Evolutionary conservation across 2,888 invertebrate species (phyloP).

Genomic region (Argyresthia goedartella): DNA sequence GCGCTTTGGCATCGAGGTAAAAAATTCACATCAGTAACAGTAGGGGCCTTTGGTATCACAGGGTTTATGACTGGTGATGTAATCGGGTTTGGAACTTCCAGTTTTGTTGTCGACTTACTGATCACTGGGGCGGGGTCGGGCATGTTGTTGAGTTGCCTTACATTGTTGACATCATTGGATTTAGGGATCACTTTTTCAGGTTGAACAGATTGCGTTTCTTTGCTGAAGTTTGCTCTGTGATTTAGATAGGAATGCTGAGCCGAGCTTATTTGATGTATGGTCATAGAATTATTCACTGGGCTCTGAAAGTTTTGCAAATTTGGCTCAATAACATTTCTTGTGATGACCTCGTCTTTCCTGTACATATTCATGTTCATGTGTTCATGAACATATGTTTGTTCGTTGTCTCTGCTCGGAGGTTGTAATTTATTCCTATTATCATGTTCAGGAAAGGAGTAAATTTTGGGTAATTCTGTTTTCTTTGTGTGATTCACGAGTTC

Average conservation of each 20-base stretch:
- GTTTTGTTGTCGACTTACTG: slow-evolving; percentile 47
- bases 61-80: slow-evolving; percentile 61
- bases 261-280: slow-evolving; percentile 52
- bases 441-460: slow-evolving; percentile 43
- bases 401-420: slow-evolving; percentile 41
- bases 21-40: slow-evolving; percentile 50
- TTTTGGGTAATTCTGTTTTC: slow-evolving; percentile 42
- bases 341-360: slow-evolving; percentile 39
- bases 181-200: slow-evolving; percentile 55
- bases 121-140: slow-evolving; percentile 41
- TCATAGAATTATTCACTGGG: slow-evolving; percentile 49
- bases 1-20: slow-evolving; percentile 62
- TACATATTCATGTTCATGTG: slow-evolving; percentile 16
- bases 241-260: slow-evolving; percentile 48
- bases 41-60: slow-evolving; percentile 56
- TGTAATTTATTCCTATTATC: slow-evolving; percentile 40
- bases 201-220: slow-evolving; percentile 54
- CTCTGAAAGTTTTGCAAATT: slow-evolving; percentile 43
- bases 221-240: slow-evolving; percentile 40
- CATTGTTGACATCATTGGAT: slow-evolving; percentile 37
- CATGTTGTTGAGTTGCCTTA: slow-evolving; percentile 33
- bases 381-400: slow-evolving; percentile 47
- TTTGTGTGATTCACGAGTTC: slow-evolving; percentile 33
- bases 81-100: slow-evolving; percentile 63
- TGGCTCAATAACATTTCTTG: slow-evolving; percentile 47